Percentiles rank a stretch among this genome's conserved stretches.
These are phyloP conservation scores for Pandemis heparana DNA, from an alignment of 2,888 invertebrate genomes.

Conservation along the genomic window DNA sequence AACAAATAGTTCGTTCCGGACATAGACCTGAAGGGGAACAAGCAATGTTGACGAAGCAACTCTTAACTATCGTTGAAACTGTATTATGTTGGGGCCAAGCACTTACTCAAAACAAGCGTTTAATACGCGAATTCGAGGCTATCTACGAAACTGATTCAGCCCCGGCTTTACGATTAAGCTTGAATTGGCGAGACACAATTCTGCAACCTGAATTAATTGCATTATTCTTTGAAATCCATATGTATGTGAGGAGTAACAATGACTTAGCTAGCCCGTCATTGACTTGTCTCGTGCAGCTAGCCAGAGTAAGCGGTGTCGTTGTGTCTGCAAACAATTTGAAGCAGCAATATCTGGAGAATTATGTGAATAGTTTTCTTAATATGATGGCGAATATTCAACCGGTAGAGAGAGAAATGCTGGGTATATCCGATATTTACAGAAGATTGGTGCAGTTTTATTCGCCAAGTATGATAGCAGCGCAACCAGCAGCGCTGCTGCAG, in stretches of 20 bases:
- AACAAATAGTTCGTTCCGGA: slow-evolving; percentile 75
- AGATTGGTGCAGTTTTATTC: slow-evolving; percentile 79
- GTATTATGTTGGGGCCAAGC: slow-evolving; percentile 93
- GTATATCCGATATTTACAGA: slow-evolving; percentile 78
- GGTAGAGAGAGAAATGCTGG: slow-evolving; percentile 74
- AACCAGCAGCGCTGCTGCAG: slow-evolving; percentile 76
- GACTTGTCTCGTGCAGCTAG: slow-evolving; percentile 92
- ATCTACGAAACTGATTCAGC: slow-evolving; percentile 89
- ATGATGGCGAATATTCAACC: slow-evolving; percentile 79
- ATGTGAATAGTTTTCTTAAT: slow-evolving; percentile 76
- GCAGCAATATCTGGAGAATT: slow-evolving; percentile 78
- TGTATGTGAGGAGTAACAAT: slow-evolving; percentile 91
- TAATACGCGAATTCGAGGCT: slow-evolving; percentile 90
- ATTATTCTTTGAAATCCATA: slow-evolving; percentile 93
- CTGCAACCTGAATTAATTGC: slow-evolving; percentile 90
- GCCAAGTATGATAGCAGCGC: slow-evolving; percentile 71
- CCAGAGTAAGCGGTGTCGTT: slow-evolving; percentile 76
- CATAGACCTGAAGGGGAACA: slow-evolving; percentile 81
- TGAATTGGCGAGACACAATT: slow-evolving; percentile 91
- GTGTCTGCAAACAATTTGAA: slow-evolving; percentile 70
- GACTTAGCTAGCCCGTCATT: slow-evolving; percentile 92
- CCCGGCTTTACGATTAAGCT: slow-evolving; percentile 87
- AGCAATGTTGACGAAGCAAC: slow-evolving; percentile 87
- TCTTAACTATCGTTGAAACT: slow-evolving; percentile 92
- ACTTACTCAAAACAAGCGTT: slow-evolving; percentile 71